Percentiles rank a stretch among this genome's conserved stretches.
These are phyloP conservation scores for Drosophila pullipes DNA, from an alignment of 2,888 invertebrate genomes.

Conservation along the genomic window DNA sequence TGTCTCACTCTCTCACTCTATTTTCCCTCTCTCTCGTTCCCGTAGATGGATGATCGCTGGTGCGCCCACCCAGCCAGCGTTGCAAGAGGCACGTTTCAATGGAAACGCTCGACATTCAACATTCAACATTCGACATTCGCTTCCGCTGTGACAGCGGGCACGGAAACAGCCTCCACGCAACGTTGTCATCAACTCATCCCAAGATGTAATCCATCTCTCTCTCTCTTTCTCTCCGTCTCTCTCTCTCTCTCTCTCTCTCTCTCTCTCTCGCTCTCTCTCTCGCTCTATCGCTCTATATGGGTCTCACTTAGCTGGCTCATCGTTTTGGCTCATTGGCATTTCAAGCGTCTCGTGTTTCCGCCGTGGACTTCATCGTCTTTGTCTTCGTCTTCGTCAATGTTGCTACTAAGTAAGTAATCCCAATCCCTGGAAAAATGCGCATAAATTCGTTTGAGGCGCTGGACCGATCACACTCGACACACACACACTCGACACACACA, in stretches of 20 bases:
- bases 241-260: background rate
- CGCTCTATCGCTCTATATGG: background rate
- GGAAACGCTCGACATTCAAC: slow-evolving; percentile 15
- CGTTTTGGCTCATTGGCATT: slow-evolving; percentile 72
- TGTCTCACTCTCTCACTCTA: background rate
- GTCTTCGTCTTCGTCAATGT: slow-evolving; percentile 31
- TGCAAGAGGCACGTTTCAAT: slow-evolving; percentile 34
- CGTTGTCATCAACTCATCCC: slow-evolving; percentile 51
- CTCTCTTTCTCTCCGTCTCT: background rate
- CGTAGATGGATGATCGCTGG: slow-evolving; percentile 21
- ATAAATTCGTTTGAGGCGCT: slow-evolving; percentile 62
- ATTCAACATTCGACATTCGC: slow-evolving; percentile 33
- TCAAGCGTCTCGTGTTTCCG: slow-evolving; percentile 76
- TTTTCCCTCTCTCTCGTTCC: no score
- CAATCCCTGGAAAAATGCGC: slow-evolving; percentile 70
- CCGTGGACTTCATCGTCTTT: slow-evolving; percentile 5
- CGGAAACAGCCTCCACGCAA: slow-evolving; percentile 55
- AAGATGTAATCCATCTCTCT: slow-evolving; percentile 3
- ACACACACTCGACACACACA: slow-evolving; percentile 10
- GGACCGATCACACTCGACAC: slow-evolving; percentile 29
- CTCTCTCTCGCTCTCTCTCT: background rate
- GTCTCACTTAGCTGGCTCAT: slow-evolving; percentile 35
- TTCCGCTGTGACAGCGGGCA: slow-evolving; percentile 43
- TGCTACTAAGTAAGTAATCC: slow-evolving; percentile 75
- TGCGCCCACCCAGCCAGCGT: slow-evolving; percentile 37